phyloP scores from a whole-genome alignment of 2,888 invertebrate genomes.

The Mechanitis mazaeus region DNA sequence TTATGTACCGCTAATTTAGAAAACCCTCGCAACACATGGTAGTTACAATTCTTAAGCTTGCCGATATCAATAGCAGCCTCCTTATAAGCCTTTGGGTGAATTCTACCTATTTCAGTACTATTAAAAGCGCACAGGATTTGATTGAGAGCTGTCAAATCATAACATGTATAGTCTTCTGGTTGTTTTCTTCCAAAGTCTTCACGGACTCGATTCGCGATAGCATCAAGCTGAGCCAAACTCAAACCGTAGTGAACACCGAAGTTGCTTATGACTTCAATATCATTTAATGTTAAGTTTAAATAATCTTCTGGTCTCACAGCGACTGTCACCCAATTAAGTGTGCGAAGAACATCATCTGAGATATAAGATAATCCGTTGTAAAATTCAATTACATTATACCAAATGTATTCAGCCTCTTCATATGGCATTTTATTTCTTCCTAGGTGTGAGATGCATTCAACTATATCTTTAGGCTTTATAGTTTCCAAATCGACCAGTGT shows the following conservation, averaged over 20 bases:
- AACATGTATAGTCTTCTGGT: slow-evolving; percentile 74
- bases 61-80: slow-evolving; percentile 66
- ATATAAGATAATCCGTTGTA: slow-evolving; percentile 54
- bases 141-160: slow-evolving; percentile 70
- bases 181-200: slow-evolving; percentile 72
- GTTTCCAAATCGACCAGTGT: slow-evolving; percentile 41
- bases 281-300: slow-evolving; percentile 67
- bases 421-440: slow-evolving; percentile 45
- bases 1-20: slow-evolving; percentile 60
- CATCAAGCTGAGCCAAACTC: slow-evolving; percentile 53
- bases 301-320: slow-evolving; percentile 70
- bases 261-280: slow-evolving; percentile 72
- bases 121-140: slow-evolving; percentile 78
- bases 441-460: slow-evolving; percentile 55
- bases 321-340: slow-evolving; percentile 65
- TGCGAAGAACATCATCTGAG: slow-evolving; percentile 58
- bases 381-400: slow-evolving; percentile 50
- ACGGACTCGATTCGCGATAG: slow-evolving; percentile 70
- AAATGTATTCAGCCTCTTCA: slow-evolving; percentile 53
- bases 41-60: slow-evolving; percentile 60
- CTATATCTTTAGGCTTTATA: slow-evolving; percentile 47
- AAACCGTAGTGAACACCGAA: slow-evolving; percentile 72
- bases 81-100: slow-evolving; percentile 73
- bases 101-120: slow-evolving; percentile 65
- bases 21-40: slow-evolving; percentile 61